Conservation (phyloP, 2,888 invertebrate genomes). For the Chrysolina oricalcia region DNA sequence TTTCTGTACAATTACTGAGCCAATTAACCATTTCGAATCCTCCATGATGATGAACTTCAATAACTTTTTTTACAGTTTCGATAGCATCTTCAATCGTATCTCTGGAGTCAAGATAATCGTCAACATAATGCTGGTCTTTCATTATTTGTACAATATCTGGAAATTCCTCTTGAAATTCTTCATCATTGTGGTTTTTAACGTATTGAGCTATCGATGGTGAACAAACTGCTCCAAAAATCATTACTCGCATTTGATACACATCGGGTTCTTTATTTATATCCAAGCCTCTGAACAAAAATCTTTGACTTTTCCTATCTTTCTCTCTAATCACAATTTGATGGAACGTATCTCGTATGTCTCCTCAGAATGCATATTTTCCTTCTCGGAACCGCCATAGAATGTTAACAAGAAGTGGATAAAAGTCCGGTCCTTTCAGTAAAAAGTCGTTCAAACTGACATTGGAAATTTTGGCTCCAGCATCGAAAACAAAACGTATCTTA, state of each 20-base stretch:
- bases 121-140: background rate
- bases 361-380: background rate
- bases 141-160: background rate
- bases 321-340: background rate
- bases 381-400: no score
- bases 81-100: no score
- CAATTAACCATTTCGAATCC: no score
- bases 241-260: no score
- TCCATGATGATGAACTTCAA: background rate
- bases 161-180: background rate
- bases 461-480: background rate
- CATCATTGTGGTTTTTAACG: background rate
- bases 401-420: no score
- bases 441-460: background rate
- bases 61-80: no score
- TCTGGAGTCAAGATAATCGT: no score
- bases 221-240: no score
- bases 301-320: no score
- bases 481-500: background rate
- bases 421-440: no score
- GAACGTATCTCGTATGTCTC: background rate
- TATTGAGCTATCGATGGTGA: background rate
- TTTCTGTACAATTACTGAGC: constrained; percentile 19
- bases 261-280: background rate
- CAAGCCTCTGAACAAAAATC: no score